A percentile compares a stretch with the other conserved stretches of the same genome.
Evolutionary conservation across 2,888 invertebrate species (phyloP).

Genomic region (Orthosia incerta): DNA sequence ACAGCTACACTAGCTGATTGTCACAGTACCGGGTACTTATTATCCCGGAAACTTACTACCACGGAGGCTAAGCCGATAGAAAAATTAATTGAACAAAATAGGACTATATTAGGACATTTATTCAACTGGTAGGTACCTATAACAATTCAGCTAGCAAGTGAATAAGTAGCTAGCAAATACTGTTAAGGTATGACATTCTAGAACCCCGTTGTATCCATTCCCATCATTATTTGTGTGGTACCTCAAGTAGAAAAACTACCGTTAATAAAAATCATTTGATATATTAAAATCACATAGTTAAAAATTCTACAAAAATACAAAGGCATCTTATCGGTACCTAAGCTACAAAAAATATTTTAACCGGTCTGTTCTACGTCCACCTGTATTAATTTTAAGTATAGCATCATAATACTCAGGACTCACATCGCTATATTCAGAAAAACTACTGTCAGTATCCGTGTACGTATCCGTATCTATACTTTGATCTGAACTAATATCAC

Average conservation of each 20-base stretch:
- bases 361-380: not conserved
- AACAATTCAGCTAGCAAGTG: too few species aligned
- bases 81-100: too few species aligned
- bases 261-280: not conserved
- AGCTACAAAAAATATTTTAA: not conserved
- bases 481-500: constrained; percentile 17
- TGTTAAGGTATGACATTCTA: too few species aligned
- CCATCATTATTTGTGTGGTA: not conserved
- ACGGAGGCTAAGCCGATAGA: too few species aligned
- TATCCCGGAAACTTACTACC: too few species aligned
- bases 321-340: not conserved
- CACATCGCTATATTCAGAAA: constrained; percentile 3
- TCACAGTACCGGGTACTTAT: too few species aligned
- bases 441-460: not conserved
- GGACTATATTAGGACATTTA: too few species aligned
- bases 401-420: constrained; percentile 23
- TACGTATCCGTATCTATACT: constrained; percentile 13
- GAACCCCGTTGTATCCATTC: too few species aligned
- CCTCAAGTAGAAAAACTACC: not conserved
- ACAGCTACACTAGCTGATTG: too few species aligned
- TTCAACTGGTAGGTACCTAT: too few species aligned
- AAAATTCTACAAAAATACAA: constrained; percentile 48
- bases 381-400: constrained; percentile 9
- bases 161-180: too few species aligned
- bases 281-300: not conserved